phyloP scores from a whole-genome alignment of 2,113 vertebrate species.

The Cebidichthys violaceus region DNA sequence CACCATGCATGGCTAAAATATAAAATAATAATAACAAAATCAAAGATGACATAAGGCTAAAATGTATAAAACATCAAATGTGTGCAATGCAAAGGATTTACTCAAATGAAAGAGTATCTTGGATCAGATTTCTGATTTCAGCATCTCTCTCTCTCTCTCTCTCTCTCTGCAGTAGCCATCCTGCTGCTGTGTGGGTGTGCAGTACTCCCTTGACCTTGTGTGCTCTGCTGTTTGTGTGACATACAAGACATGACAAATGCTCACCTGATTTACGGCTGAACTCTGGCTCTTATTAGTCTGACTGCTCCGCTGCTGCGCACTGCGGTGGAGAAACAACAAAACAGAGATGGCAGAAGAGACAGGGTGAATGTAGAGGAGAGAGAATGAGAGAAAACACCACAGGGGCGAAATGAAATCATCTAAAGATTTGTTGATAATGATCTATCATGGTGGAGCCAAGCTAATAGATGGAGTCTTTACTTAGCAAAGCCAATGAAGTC shows the following conservation, averaged over 20 bases:
- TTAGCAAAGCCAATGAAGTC: slow-evolving; percentile 96
- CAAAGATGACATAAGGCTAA: background rate
- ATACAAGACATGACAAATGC: slow-evolving; percentile 36
- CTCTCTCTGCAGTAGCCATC: slow-evolving; percentile 32
- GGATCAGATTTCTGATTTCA: slow-evolving; percentile 18
- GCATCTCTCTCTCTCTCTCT: slow-evolving; percentile 6
- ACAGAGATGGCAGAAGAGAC: background rate
- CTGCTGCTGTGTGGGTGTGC: slow-evolving; percentile 28
- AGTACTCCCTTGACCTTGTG: slow-evolving; percentile 19
- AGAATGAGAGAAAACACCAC: slow-evolving; percentile 16
- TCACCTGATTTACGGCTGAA: slow-evolving; percentile 93
- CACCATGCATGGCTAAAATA: slow-evolving; percentile 41
- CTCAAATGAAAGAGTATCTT: slow-evolving; percentile 18
- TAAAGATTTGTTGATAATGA: slow-evolving; percentile 37
- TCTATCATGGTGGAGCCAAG: slow-evolving; percentile 46
- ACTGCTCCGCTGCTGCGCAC: slow-evolving; percentile 94
- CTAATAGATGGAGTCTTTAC: slow-evolving; percentile 79
- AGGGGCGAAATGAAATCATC: background rate
- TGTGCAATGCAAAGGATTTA: slow-evolving; percentile 24
- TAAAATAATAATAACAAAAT: slow-evolving; percentile 19
- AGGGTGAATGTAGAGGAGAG: background rate
- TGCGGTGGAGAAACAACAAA: slow-evolving; percentile 56
- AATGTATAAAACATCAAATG: slow-evolving; percentile 16
- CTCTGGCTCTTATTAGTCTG: slow-evolving; percentile 92
- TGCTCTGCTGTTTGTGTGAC: slow-evolving; percentile 39